Evolutionary conservation across 2,888 invertebrate species (phyloP).

Genomic region (Hymenopus coronatus): DNA sequence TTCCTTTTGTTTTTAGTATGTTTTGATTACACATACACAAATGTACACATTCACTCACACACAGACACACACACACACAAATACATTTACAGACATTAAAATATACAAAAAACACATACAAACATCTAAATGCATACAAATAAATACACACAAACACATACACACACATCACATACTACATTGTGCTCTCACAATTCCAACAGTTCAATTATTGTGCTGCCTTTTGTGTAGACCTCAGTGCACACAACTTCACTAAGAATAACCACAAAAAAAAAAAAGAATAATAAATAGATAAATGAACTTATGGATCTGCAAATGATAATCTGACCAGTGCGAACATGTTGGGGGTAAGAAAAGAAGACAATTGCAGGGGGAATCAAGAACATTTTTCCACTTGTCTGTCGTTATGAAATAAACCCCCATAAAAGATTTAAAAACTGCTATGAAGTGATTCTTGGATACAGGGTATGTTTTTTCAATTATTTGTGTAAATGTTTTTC

Average conservation of each 20-base stretch:
- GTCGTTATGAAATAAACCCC: slow-evolving; percentile 30
- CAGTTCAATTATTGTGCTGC: slow-evolving; percentile 35
- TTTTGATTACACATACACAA: background rate
- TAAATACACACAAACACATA: background rate
- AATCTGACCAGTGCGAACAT: slow-evolving; percentile 28
- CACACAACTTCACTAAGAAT: slow-evolving; percentile 25
- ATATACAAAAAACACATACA: background rate
- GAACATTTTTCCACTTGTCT: slow-evolving; percentile 32
- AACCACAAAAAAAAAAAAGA: slow-evolving; percentile 9
- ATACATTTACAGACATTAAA: background rate
- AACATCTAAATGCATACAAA: background rate
- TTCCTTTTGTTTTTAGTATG: background rate
- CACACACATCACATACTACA: background rate
- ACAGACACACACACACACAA: background rate
- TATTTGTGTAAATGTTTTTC: slow-evolving; percentile 60
- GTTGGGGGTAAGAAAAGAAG: slow-evolving; percentile 17
- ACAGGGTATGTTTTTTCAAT: slow-evolving; percentile 93
- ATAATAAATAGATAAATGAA: background rate
- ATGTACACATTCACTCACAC: background rate
- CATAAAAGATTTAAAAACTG: slow-evolving; percentile 33
- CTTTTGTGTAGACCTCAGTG: slow-evolving; percentile 34
- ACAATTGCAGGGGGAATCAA: slow-evolving; percentile 20
- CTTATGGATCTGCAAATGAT: slow-evolving; percentile 32
- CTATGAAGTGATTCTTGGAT: slow-evolving; percentile 72
- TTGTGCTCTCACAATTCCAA: slow-evolving; percentile 30